A percentile compares a stretch with the other conserved stretches of the same genome.
Evolutionary conservation across 2,888 invertebrate species (phyloP).

Genomic region (Epistrophe eligans): DNA sequence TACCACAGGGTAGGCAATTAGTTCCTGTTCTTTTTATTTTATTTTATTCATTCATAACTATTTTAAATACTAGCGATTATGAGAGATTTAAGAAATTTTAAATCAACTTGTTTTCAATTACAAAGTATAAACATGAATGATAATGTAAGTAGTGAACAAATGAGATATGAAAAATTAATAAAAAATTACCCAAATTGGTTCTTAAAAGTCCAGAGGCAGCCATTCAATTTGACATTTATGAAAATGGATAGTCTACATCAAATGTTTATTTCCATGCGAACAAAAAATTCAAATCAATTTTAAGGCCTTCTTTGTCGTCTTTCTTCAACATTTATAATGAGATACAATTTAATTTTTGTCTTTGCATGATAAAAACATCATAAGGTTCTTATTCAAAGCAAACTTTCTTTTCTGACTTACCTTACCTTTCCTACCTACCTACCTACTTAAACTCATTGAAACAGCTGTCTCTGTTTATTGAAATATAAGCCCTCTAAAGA

Average conservation of each 20-base stretch:
- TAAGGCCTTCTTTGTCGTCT: neutral
- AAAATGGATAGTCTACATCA: neutral
- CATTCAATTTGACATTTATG: neutral
- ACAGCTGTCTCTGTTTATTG: slow-evolving; percentile 35
- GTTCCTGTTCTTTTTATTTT: too few species aligned
- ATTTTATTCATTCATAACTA: too few species aligned
- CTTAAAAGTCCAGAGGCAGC: neutral
- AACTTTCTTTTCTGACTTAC: neutral
- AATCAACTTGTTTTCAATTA: too few species aligned
- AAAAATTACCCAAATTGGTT: too few species aligned
- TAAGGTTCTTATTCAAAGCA: slow-evolving; percentile 10
- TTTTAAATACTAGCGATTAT: too few species aligned
- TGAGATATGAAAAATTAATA: too few species aligned
- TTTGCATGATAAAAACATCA: neutral
- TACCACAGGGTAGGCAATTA: too few species aligned
- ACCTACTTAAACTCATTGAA: slow-evolving; percentile 29
- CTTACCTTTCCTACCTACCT: too few species aligned
- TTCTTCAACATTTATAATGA: neutral
- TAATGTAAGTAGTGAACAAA: too few species aligned
- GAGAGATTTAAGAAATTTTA: too few species aligned
- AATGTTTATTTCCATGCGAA: neutral
- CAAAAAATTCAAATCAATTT: neutral
- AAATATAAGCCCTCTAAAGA: slow-evolving; percentile 25
- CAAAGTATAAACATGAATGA: too few species aligned
- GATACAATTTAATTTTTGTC: slow-evolving; percentile 15